Conservation (phyloP, 92 coral and sea anemone species). For the Diadumene lineata region DNA sequence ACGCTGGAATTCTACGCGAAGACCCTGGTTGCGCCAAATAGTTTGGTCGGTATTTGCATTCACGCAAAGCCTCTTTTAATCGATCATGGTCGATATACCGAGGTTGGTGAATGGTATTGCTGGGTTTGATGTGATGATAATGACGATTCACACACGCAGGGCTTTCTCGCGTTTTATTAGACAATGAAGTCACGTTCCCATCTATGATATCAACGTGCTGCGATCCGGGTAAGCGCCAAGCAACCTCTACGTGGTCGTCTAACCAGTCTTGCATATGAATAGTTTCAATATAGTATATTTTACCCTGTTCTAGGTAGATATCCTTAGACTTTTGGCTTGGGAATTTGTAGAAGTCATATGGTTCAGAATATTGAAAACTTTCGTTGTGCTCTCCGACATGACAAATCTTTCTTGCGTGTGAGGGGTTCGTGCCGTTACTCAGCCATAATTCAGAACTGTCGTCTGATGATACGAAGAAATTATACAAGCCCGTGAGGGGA, state of each 20-base stretch:
- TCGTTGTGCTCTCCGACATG: conserved; percentile 12
- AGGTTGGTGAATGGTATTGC: conserved; percentile 6
- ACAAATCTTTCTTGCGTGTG: conserved; percentile 17
- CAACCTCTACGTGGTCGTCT: conserved; percentile 27
- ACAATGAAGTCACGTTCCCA: neutral
- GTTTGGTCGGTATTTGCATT: conserved; percentile 61
- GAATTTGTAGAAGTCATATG: conserved; percentile 5
- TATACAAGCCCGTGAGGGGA: conserved; percentile 38
- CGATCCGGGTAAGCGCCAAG: conserved; percentile 47
- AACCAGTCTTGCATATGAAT: conserved; percentile 10
- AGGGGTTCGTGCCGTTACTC: conserved; percentile 3
- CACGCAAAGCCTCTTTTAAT: conserved; percentile 44
- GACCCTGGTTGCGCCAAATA: conserved; percentile 25
- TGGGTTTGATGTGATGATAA: conserved; percentile 25
- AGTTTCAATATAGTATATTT: conserved; percentile 41
- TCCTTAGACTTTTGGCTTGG: conserved; percentile 19
- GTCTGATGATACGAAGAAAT: conserved; percentile 37
- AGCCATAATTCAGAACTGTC: conserved; percentile 40
- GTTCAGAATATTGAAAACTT: neutral
- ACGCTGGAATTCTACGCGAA: neutral
- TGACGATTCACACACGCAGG: neutral
- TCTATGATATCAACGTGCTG: conserved; percentile 22
- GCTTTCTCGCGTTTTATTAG: neutral
- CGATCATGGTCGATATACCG: conserved; percentile 38
- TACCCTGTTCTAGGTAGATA: conserved; percentile 19